phyloP scores from a whole-genome alignment of 2,113 vertebrate genomes.

The Acanthisitta chloris region DNA sequence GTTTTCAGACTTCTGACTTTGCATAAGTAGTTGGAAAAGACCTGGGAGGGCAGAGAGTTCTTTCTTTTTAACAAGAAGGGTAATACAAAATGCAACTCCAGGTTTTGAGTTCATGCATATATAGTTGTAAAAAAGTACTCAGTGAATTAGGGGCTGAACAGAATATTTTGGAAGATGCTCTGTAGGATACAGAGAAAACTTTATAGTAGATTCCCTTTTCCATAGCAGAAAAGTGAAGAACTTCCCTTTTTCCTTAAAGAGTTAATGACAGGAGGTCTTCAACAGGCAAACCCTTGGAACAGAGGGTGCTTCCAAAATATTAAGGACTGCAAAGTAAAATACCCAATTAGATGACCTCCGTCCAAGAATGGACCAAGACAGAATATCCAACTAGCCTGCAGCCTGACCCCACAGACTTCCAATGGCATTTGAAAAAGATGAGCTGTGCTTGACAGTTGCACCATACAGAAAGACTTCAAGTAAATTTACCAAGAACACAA shows the following conservation, averaged over 20 bases:
- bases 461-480: background rate
- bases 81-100: background rate
- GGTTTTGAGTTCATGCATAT: background rate
- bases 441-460: constrained; percentile 37
- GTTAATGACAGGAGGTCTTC: background rate
- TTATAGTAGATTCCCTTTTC: background rate
- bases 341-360: background rate
- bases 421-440: background rate
- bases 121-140: background rate
- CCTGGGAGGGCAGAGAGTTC: background rate
- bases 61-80: background rate
- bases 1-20: background rate
- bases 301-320: constrained; percentile 13
- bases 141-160: background rate
- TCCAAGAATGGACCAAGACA: constrained; percentile 15
- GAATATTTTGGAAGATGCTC: background rate
- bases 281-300: background rate
- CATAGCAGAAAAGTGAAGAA: background rate
- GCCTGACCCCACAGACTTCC: constrained; percentile 47
- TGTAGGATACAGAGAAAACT: background rate
- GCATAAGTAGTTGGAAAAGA: background rate
- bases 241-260: background rate
- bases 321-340: constrained; percentile 39
- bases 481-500: background rate
- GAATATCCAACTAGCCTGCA: constrained; percentile 68